phyloP scores from a whole-genome alignment of 1,140 invertebrate genomes.

The Camponotus floridanus region DNA sequence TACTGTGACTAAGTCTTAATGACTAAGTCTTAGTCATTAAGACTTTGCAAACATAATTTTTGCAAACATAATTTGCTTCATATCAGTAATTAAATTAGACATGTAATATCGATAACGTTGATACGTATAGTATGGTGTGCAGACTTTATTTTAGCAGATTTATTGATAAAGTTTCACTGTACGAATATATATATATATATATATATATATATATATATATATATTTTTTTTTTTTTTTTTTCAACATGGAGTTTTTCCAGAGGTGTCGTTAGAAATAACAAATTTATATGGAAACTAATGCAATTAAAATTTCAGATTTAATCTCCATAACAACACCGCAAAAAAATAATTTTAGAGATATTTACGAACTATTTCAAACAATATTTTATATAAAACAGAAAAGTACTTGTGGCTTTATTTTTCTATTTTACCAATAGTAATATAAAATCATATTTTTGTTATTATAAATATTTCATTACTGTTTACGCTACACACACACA shows the following conservation, averaged over 20 bases:
- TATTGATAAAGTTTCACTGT: slow-evolving; percentile 14
- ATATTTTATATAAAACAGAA: background rate
- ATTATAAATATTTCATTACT: background rate
- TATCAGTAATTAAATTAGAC: slow-evolving; percentile 15
- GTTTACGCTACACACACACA: background rate
- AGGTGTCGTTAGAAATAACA: background rate
- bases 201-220: too few relatives aligned
- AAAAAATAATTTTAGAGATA: background rate
- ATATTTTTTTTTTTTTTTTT: background rate
- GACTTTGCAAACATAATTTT: too few relatives aligned
- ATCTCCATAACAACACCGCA: background rate
- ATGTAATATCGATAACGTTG: background rate
- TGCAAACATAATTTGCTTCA: too few relatives aligned
- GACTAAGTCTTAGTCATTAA: too few relatives aligned
- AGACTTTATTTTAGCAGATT: slow-evolving; percentile 33
- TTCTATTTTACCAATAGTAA: background rate
- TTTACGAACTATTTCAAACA: background rate
- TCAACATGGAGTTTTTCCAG: background rate
- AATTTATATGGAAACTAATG: slow-evolving; percentile 7
- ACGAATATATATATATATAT: background rate
- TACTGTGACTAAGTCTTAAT: background rate
- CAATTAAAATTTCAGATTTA: background rate
- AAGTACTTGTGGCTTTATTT: background rate
- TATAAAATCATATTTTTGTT: background rate
- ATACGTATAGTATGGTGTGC: background rate